Percentiles rank a stretch among this genome's conserved stretches.
These are phyloP conservation scores for Priocnemis perturbator DNA, from an alignment of 2,888 invertebrate genomes.

Conservation along the genomic window DNA sequence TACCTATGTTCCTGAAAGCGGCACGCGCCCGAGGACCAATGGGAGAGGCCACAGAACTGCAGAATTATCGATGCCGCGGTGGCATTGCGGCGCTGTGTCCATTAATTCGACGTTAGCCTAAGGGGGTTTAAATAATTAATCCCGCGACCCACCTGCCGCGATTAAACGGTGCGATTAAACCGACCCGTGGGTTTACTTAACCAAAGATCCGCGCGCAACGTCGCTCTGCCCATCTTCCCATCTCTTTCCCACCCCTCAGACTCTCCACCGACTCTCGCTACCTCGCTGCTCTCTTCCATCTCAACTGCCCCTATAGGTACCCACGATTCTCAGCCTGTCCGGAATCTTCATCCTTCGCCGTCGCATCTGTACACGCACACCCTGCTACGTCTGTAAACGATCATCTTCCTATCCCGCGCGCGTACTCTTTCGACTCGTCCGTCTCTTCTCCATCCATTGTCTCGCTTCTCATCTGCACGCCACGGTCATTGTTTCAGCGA, in stretches of 20 bases:
- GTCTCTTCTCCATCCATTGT: not conserved
- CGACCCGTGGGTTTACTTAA: slow-evolving; percentile 42
- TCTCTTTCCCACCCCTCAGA: not conserved
- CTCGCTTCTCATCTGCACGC: not conserved
- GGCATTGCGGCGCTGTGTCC: slow-evolving; percentile 63
- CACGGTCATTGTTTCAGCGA: not conserved
- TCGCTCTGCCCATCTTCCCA: not conserved
- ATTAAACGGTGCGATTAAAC: slow-evolving; percentile 58
- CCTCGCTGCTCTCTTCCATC: not conserved
- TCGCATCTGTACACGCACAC: not conserved
- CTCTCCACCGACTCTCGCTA: not conserved
- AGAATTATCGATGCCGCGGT: slow-evolving; percentile 67
- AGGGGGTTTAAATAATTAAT: slow-evolving; percentile 69
- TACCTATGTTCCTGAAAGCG: slow-evolving; percentile 28
- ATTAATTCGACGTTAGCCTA: slow-evolving; percentile 69
- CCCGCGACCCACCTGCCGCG: slow-evolving; percentile 53
- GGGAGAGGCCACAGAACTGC: slow-evolving; percentile 56
- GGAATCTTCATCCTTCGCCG: not conserved
- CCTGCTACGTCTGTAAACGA: too few relatives aligned
- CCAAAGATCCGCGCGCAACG: slow-evolving; percentile 35
- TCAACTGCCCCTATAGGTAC: not conserved
- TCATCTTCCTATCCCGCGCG: not conserved
- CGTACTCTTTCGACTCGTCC: not conserved
- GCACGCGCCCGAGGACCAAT: slow-evolving; percentile 48
- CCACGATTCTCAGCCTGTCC: not conserved